Conservation (phyloP, 92 coral and sea anemone genomes). For the Montipora capitata region DNA sequence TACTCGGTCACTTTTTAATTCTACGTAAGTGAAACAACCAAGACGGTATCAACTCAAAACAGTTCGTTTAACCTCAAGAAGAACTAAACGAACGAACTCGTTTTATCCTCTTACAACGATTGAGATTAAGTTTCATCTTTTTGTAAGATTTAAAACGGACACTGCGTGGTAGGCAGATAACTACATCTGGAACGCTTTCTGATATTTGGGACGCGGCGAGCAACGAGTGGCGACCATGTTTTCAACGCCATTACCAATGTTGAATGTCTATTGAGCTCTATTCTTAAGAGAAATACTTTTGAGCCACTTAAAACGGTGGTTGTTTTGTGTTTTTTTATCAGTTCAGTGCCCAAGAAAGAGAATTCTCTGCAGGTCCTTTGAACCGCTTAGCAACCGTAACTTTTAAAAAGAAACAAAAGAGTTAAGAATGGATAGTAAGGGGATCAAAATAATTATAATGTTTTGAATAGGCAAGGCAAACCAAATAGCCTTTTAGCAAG, state of each 20-base stretch:
- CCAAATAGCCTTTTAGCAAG: background rate
- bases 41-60: background rate
- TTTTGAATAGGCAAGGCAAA: conserved; percentile 5
- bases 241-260: background rate
- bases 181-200: too few species aligned
- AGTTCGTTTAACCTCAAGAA: too few species aligned
- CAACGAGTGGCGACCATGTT: too few species aligned
- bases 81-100: too few species aligned
- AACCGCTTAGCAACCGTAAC: conserved; percentile 24
- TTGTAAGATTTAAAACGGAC: too few species aligned
- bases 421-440: background rate
- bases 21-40: background rate
- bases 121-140: background rate
- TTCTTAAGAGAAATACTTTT: background rate
- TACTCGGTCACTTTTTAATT: too few species aligned
- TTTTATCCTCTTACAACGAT: conserved; percentile 1
- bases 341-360: background rate
- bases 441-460: conserved; percentile 19
- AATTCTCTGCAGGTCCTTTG: conserved; percentile 25
- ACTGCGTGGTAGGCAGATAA: too few species aligned
- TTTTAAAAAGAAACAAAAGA: conserved; percentile 28
- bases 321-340: conserved; percentile 3
- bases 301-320: conserved; percentile 9
- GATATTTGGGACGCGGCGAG: too few species aligned
- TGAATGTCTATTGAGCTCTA: background rate